Evolutionary conservation across 2,888 invertebrate species (phyloP).

Genomic region (Heliconius aoede): DNA sequence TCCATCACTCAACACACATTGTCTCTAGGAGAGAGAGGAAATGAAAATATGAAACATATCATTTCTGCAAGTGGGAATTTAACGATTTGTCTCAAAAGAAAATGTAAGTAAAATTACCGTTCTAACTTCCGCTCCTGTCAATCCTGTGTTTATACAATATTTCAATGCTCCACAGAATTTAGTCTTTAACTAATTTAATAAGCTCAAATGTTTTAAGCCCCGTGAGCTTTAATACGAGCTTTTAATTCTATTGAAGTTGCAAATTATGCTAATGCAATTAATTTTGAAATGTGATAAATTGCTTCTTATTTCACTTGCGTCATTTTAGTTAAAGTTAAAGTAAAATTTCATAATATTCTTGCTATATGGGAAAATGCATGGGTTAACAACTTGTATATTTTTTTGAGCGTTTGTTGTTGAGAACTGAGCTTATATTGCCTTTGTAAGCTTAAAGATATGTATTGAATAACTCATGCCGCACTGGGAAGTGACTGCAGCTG

Average conservation of each 20-base stretch:
- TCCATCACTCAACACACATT: no score
- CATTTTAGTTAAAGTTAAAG: not conserved
- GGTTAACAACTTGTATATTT: no score
- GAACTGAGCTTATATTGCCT: no score
- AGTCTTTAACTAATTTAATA: conserved; percentile 25
- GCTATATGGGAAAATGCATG: not conserved
- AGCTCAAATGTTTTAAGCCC: conserved; percentile 28
- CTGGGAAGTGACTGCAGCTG: no score
- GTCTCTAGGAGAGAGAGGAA: no score
- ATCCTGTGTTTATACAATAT: not conserved
- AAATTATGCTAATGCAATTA: conserved; percentile 20
- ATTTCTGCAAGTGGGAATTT: no score
- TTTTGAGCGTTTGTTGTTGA: no score
- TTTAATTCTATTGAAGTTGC: conserved; percentile 18
- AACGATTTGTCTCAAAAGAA: not conserved
- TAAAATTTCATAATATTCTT: not conserved
- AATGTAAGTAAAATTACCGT: not conserved
- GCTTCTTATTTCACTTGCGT: not conserved
- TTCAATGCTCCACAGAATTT: conserved; percentile 6
- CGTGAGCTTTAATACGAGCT: conserved; percentile 27
- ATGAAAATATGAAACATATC: no score
- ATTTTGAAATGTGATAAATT: conserved; percentile 13
- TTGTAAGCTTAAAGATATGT: no score
- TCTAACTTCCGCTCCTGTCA: not conserved
- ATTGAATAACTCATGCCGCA: no score